phyloP scores from a whole-genome alignment of 2,888 invertebrate species.

The Conus canariensis region DNA sequence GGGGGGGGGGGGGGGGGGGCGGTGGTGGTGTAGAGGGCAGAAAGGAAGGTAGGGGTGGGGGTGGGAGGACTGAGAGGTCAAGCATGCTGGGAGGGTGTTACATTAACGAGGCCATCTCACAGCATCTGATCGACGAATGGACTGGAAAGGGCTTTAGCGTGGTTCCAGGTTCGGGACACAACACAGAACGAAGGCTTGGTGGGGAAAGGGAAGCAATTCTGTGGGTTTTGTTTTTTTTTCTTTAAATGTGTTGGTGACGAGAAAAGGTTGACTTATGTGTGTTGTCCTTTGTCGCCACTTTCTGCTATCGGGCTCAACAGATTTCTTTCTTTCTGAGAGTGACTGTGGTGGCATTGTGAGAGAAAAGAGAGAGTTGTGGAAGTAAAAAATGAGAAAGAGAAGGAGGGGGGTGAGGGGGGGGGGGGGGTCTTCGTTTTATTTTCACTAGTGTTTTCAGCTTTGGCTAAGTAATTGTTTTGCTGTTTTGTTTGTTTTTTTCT shows the following conservation, averaged over 20 bases:
- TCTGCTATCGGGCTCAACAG: neutral
- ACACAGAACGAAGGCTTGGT: neutral
- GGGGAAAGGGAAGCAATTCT: neutral
- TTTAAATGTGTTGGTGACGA: neutral
- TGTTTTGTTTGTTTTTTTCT: too few species aligned
- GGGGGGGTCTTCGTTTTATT: too few species aligned
- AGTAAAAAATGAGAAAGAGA: too few species aligned
- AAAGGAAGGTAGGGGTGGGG: neutral
- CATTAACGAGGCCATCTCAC: constrained; percentile 3
- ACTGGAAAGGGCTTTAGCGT: too few species aligned
- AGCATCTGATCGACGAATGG: neutral
- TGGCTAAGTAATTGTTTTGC: too few species aligned
- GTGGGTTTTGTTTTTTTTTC: neutral
- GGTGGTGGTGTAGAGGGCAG: too few species aligned
- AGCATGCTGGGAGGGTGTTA: constrained; percentile 2
- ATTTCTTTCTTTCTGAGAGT: neutral
- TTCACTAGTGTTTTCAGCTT: too few species aligned
- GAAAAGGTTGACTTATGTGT: neutral
- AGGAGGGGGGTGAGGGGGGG: too few species aligned
- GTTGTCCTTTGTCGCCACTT: neutral
- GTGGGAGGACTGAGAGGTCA: neutral
- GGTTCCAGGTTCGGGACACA: too few species aligned
- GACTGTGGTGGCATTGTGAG: neutral
- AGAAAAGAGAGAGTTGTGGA: too few species aligned
- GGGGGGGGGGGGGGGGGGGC: neutral